phyloP scores from a whole-genome alignment of 2,797 vertebrate genomes.

The Poecilia velifera region DNA sequence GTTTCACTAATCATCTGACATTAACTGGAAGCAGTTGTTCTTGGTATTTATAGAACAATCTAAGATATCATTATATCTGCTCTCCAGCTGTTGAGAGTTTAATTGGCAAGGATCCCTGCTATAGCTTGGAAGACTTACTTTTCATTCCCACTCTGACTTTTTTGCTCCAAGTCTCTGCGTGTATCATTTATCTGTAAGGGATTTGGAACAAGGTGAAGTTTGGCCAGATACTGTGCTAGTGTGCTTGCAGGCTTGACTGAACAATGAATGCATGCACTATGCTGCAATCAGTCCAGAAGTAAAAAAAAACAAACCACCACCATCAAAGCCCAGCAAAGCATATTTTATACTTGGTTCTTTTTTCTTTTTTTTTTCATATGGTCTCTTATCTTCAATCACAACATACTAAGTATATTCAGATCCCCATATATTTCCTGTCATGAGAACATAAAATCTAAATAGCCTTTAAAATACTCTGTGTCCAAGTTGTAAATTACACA shows the following conservation, averaged over 20 bases:
- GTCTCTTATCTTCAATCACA: conserved; percentile 19
- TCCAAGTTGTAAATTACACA: conserved; percentile 55
- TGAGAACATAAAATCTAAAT: conserved; percentile 41
- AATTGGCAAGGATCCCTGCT: conserved; percentile 81
- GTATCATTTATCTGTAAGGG: conserved; percentile 47
- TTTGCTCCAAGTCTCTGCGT: conserved; percentile 22
- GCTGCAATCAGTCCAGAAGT: background rate
- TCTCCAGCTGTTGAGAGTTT: conserved; percentile 80
- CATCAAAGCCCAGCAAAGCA: background rate
- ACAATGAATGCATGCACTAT: background rate
- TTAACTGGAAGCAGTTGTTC: conserved; percentile 84
- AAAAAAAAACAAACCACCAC: background rate
- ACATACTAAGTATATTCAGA: conserved; percentile 36
- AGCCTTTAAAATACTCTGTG: conserved; percentile 33
- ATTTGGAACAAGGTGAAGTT: conserved; percentile 35
- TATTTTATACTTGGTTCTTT: background rate
- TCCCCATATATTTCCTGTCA: conserved; percentile 39
- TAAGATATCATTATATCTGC: conserved; percentile 84
- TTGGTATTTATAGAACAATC: conserved; percentile 87
- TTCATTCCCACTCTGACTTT: conserved; percentile 23
- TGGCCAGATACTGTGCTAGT: conserved; percentile 8
- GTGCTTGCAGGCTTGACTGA: conserved; percentile 4
- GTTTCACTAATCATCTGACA: conserved; percentile 78
- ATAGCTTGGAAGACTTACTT: conserved; percentile 61
- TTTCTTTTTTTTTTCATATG: background rate